Percentiles rank a stretch among this genome's conserved stretches.
phyloP scores from a whole-genome alignment of 2,888 invertebrate genomes.

The Endomychus coccineus region DNA sequence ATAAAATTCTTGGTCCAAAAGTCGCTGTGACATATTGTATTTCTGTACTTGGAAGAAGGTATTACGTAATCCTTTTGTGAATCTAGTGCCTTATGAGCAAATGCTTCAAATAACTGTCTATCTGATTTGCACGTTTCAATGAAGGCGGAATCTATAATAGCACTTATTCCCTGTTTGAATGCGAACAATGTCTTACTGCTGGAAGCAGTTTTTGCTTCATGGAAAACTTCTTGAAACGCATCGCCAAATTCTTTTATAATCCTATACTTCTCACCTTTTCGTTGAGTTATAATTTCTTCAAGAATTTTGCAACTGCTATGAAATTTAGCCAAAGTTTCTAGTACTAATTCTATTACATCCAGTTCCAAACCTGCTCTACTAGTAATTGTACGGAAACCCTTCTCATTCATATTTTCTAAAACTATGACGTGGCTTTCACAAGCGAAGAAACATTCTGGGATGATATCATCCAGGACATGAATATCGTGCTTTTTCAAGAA shows the following conservation, averaged over 20 bases:
- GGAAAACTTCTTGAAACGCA: slow-evolving; percentile 40
- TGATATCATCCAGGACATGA: slow-evolving; percentile 26
- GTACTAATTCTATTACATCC: slow-evolving; percentile 23
- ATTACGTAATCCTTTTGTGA: slow-evolving; percentile 27
- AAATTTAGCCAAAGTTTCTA: slow-evolving; percentile 27
- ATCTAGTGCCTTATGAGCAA: slow-evolving; percentile 15
- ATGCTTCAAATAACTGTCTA: slow-evolving; percentile 17
- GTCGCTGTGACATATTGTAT: slow-evolving; percentile 44
- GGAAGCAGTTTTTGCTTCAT: slow-evolving; percentile 34
- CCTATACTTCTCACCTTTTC: slow-evolving; percentile 20
- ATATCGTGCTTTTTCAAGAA: slow-evolving; percentile 33
- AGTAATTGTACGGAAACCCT: slow-evolving; percentile 28
- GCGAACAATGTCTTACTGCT: slow-evolving; percentile 30
- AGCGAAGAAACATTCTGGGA: slow-evolving; percentile 36
- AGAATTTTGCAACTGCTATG: slow-evolving; percentile 36
- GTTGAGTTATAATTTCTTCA: slow-evolving; percentile 29
- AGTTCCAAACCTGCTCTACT: slow-evolving; percentile 20
- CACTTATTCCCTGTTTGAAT: slow-evolving; percentile 33
- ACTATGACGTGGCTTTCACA: slow-evolving; percentile 33
- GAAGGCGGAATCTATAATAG: slow-evolving; percentile 22
- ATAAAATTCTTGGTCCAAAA: slow-evolving; percentile 46
- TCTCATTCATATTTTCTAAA: slow-evolving; percentile 36
- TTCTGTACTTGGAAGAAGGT: slow-evolving; percentile 38
- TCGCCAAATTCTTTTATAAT: slow-evolving; percentile 13
- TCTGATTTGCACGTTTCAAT: slow-evolving; percentile 10